These are phyloP conservation scores for Gymnocheta viridis DNA, from an alignment of 2,888 invertebrate genomes.

Conservation along the genomic window DNA sequence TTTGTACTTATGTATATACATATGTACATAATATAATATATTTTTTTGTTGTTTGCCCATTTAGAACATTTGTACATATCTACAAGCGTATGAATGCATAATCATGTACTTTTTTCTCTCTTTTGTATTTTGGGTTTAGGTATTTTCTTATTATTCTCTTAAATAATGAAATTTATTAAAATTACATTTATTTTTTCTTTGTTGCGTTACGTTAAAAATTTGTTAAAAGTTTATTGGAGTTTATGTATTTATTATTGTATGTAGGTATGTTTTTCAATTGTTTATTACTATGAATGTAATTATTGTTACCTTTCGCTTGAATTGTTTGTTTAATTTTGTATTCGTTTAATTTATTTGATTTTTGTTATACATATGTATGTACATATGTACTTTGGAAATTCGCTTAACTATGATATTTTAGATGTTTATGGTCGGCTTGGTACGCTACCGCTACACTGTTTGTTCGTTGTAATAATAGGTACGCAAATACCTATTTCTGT, in stretches of 20 bases:
- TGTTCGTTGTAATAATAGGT: slow-evolving; percentile 8
- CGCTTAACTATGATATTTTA: neutral
- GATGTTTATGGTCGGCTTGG: slow-evolving; percentile 23
- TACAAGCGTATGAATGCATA: too few species aligned
- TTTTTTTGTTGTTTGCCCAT: too few species aligned
- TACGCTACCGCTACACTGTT: slow-evolving; percentile 9
- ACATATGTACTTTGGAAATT: neutral
- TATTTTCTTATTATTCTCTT: too few species aligned
- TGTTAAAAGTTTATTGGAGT: neutral
- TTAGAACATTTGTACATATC: too few species aligned
- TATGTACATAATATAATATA: too few species aligned
- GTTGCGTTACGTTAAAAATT: neutral
- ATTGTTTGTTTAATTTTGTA: neutral
- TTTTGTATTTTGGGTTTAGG: too few species aligned
- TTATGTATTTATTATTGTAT: neutral
- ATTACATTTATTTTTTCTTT: too few species aligned
- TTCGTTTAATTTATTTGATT: slow-evolving; percentile 1
- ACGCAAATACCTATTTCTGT: slow-evolving; percentile 8
- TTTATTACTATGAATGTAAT: neutral
- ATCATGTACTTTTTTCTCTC: too few species aligned
- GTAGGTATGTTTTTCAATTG: neutral
- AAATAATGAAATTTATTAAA: too few species aligned
- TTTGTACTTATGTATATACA: too few species aligned
- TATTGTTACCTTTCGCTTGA: slow-evolving; percentile 2
- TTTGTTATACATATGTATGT: too few species aligned